phyloP scores from a whole-genome alignment of 2,888 invertebrate genomes.

The Agapetus fuscipes region DNA sequence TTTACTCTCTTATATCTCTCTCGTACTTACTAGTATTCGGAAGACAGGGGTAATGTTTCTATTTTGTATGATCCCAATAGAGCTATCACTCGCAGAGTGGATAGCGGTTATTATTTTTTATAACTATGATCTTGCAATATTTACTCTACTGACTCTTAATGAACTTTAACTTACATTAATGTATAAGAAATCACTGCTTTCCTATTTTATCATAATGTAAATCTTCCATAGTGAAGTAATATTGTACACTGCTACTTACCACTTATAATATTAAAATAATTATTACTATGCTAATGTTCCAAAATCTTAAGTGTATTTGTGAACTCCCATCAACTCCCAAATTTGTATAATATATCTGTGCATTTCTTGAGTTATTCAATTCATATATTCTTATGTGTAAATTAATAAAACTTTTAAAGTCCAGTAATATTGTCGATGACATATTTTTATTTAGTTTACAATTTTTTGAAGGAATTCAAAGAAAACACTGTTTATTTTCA shows the following conservation, averaged over 20 bases:
- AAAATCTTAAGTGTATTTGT: not conserved
- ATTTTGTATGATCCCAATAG: slow-evolving; percentile 15
- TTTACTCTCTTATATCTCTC: slow-evolving; percentile 5
- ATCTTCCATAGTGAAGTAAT: not conserved
- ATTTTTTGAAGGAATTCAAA: no score
- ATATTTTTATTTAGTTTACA: not conserved
- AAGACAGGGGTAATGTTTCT: slow-evolving; percentile 19
- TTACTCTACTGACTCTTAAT: no score
- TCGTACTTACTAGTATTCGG: slow-evolving; percentile 18
- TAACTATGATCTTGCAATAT: no score
- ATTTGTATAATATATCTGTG: not conserved
- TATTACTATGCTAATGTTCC: not conserved
- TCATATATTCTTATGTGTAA: not conserved
- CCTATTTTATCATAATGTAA: not conserved
- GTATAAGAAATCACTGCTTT: not conserved
- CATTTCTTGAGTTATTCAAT: not conserved
- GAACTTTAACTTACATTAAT: no score
- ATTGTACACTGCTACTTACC: not conserved
- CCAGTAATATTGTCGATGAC: not conserved
- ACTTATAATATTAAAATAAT: not conserved
- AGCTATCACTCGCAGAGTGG: no score
- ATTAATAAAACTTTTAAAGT: not conserved
- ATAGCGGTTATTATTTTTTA: no score
- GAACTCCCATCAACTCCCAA: not conserved
- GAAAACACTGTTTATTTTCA: no score